These are phyloP conservation scores for Hetaerina americana DNA, from an alignment of 1,140 invertebrate genomes.

Conservation along the genomic window DNA sequence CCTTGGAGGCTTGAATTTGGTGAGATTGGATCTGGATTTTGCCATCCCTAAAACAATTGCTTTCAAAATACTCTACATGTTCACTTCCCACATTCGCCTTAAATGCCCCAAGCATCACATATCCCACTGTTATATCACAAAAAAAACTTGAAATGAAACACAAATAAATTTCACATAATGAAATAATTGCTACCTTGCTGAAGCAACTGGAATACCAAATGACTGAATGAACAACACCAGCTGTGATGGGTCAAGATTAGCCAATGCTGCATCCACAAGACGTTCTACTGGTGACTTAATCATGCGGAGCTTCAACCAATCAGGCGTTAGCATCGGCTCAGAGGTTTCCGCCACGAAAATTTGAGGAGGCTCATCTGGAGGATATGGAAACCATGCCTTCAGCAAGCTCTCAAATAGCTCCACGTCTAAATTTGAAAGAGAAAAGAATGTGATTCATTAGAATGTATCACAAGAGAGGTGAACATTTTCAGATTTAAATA, in stretches of 20 bases:
- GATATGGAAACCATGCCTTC: conserved; percentile 46
- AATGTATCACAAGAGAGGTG: no score
- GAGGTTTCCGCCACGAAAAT: conserved; percentile 71
- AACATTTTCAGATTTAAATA: neutral
- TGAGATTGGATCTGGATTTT: no score
- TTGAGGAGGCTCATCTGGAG: conserved; percentile 39
- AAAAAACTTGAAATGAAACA: no score
- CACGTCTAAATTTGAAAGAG: conserved; percentile 22
- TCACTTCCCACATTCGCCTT: no score
- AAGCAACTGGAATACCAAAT: conserved; percentile 83
- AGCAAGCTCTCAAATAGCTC: conserved; percentile 46
- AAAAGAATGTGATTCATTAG: neutral
- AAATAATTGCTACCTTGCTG: no score
- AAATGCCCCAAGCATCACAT: no score
- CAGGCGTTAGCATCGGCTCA: conserved; percentile 74
- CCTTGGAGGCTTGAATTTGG: no score
- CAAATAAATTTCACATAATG: no score
- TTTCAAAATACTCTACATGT: no score
- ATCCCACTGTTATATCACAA: no score
- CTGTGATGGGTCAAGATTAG: conserved; percentile 75
- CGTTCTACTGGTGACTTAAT: conserved; percentile 71
- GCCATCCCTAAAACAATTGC: no score
- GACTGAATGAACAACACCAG: conserved; percentile 92
- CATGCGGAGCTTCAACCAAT: conserved; percentile 90
- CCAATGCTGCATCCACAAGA: conserved; percentile 73